Base-by-base conservation (phyloP, 2,888 invertebrate genomes). In the Elysia crispata region DNA sequence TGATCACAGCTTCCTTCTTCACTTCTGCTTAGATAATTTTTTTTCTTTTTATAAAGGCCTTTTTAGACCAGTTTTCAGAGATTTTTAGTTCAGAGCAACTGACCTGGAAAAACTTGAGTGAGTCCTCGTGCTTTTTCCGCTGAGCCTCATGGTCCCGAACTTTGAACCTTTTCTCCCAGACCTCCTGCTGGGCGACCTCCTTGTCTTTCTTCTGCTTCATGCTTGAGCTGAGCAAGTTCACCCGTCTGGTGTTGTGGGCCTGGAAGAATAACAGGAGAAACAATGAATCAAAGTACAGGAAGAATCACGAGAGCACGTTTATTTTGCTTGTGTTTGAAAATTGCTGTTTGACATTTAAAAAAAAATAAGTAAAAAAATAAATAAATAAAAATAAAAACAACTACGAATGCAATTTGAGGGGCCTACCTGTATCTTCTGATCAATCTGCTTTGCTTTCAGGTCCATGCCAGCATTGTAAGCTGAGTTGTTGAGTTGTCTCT, bases 21-120 rank as follows among this genome's bases (percentile, higher is more conserved):
- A n/a, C n/a, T n/a, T n/a, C n/a, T n/a, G n/a, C n/a, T n/a, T n/a
- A n/a, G n/a, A n/a, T n/a, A n/a, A n/a, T n/a, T n/a, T n/a, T n/a
- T n/a, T n/a, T n/a, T n/a, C n/a, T n/a, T n/a, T n/a, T n/a, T n/a
- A n/a, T n/a, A n/a, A n/a, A n/a, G n/a, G n/a, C n/a, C n/a, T n/a
- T n/a, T n/a, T n/a, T n/a, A n/a, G n/a, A n/a, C n/a, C n/a, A n/a
- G n/a, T n/a, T n/a, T n/a, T n/a, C n/a, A n/a, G n/a, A n/a, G n/a
- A n/a, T n/a, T n/a, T n/a, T n/a, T n/a, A n/a, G n/a, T n/a, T n/a
- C n/a, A n/a, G 25, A 54, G 50, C 6, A 11, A 60, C 76, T 49
- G 79, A 91, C 91, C 86, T 89, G 88, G 86, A 91, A 91, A 84
- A 91, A 90, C 80, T 89, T 90, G 67, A 91, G 87, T 1, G 87